phyloP scores from a whole-genome alignment of 2,888 invertebrate genomes.

The Euproctis similis region DNA sequence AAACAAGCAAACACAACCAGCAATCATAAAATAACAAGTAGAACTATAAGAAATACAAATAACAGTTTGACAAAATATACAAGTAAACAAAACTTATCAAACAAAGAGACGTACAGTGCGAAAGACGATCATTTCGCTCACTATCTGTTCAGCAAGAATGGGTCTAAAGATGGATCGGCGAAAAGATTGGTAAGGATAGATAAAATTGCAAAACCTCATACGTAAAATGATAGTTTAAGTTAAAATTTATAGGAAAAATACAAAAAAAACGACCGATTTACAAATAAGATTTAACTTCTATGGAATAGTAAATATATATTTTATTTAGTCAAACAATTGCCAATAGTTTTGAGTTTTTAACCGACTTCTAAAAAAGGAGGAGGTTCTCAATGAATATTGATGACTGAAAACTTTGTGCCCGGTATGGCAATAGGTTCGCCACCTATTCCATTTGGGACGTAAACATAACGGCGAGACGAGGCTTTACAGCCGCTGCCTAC shows the following conservation, averaged over 20 bases:
- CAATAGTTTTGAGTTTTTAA: too few species aligned
- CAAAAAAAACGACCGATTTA: neutral
- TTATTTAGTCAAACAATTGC: too few species aligned
- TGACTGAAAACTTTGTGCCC: too few species aligned
- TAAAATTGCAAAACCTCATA: constrained; percentile 3
- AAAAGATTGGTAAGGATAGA: constrained; percentile 6
- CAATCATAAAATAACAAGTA: constrained; percentile 19
- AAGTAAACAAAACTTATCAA: constrained; percentile 22
- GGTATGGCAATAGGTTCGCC: too few species aligned
- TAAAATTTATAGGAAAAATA: constrained; percentile 2
- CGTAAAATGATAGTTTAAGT: constrained; percentile 10
- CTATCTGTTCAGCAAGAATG: constrained; percentile 39
- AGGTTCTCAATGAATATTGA: too few species aligned
- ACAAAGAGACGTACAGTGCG: constrained; percentile 25
- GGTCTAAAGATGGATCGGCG: constrained; percentile 11
- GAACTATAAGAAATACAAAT: constrained; percentile 36
- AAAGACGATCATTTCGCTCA: constrained; percentile 50
- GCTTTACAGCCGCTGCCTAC: too few species aligned
- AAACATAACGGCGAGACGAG: too few species aligned
- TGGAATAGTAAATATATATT: too few species aligned
- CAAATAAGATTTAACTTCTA: neutral
- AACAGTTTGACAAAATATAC: constrained; percentile 36
- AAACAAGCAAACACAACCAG: constrained; percentile 24
- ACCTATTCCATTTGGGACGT: too few species aligned
- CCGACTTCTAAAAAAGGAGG: too few species aligned